Evolutionary conservation across 1,140 invertebrate species (phyloP).

Genomic region (Lepidurus arcticus): DNA sequence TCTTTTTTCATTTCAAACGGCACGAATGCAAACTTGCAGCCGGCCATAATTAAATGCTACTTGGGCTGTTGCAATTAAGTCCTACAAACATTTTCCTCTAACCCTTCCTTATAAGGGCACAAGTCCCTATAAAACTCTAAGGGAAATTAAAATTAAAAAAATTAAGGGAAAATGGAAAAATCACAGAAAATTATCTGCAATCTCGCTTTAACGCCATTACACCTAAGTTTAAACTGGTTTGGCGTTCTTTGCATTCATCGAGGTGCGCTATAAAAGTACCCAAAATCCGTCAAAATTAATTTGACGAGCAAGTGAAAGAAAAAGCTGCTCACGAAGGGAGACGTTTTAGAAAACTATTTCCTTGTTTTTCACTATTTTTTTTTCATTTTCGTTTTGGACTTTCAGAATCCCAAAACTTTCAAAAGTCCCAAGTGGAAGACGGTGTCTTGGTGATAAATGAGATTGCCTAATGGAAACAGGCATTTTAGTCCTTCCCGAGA

Average conservation of each 20-base stretch:
- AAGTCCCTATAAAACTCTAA: neutral
- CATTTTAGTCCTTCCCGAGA: neutral
- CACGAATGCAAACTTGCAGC: neutral
- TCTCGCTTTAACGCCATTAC: too few species aligned
- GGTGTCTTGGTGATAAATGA: neutral
- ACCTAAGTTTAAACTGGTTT: too few species aligned
- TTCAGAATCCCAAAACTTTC: neutral
- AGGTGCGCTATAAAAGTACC: too few species aligned
- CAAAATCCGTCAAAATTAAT: too few species aligned
- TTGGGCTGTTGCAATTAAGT: neutral
- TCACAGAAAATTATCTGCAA: neutral
- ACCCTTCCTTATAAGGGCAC: neutral
- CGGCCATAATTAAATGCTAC: neutral
- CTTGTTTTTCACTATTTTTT: too few species aligned
- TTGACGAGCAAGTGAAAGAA: too few species aligned
- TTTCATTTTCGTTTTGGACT: neutral
- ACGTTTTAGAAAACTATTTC: too few species aligned
- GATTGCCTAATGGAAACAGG: conserved; percentile 15
- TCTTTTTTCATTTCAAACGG: neutral
- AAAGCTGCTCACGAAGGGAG: too few species aligned
- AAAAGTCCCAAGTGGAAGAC: neutral
- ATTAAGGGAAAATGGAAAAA: neutral
- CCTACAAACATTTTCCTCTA: neutral
- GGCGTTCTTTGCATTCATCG: too few species aligned
- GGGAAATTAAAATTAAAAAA: too few species aligned